These are phyloP conservation scores for Cepaea hortensis DNA, from an alignment of 2,888 invertebrate species.

Conservation along the genomic window DNA sequence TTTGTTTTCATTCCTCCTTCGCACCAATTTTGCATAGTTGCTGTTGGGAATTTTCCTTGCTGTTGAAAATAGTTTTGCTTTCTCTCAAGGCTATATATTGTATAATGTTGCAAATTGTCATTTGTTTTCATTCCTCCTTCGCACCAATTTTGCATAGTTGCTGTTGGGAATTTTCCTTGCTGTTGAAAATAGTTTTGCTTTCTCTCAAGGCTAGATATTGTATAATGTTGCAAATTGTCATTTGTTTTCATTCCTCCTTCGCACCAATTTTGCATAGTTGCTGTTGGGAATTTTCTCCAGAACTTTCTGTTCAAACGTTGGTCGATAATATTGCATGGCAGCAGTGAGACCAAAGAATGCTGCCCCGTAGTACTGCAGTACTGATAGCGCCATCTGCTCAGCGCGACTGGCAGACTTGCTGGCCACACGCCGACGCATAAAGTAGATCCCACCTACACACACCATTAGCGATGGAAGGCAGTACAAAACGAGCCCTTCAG, in stretches of 20 bases:
- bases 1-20: too few relatives aligned
- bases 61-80: too few relatives aligned
- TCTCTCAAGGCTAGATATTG: too few relatives aligned
- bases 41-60: too few relatives aligned
- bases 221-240: too few relatives aligned
- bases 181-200: too few relatives aligned
- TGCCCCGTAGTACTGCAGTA: slow-evolving; percentile 18
- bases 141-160: not conserved
- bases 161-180: not conserved
- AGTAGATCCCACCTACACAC: slow-evolving; percentile 10
- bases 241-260: too few relatives aligned
- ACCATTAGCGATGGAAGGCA: not conserved
- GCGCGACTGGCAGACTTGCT: not conserved
- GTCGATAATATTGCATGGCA: slow-evolving; percentile 4
- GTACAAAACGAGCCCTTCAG: slow-evolving; percentile 8
- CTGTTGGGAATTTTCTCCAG: slow-evolving; percentile 32
- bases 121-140: too few relatives aligned
- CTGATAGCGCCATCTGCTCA: not conserved
- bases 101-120: too few relatives aligned
- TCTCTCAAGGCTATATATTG: too few relatives aligned
- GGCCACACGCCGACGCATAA: slow-evolving; percentile 21
- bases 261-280: not conserved
- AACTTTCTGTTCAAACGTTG: slow-evolving; percentile 2
- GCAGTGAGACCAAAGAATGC: not conserved
- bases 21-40: too few relatives aligned